These are phyloP conservation scores for Calycopis cecrops DNA, from an alignment of 1,140 invertebrate genomes.

Conservation along the genomic window DNA sequence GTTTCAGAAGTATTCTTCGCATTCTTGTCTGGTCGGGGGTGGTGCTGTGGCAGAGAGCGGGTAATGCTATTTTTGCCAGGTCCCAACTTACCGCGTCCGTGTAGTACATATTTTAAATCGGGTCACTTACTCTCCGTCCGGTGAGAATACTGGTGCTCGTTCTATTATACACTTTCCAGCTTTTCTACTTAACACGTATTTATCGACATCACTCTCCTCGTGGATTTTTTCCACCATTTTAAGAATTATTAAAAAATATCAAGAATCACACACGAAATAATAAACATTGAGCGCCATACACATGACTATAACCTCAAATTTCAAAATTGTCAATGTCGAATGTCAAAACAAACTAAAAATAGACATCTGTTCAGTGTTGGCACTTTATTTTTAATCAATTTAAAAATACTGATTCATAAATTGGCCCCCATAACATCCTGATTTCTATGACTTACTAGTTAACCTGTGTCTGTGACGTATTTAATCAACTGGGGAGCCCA, in stretches of 20 bases:
- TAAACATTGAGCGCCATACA: conserved; percentile 12
- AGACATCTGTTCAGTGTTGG: background rate
- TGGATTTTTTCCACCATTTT: conserved; percentile 51
- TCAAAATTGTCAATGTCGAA: background rate
- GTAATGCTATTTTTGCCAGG: no score
- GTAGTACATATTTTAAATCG: no score
- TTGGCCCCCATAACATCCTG: no score
- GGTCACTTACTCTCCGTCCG: conserved; percentile 63
- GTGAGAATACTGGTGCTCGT: conserved; percentile 61
- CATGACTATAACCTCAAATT: conserved; percentile 2
- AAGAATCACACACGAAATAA: conserved; percentile 3
- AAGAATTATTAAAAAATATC: conserved; percentile 14
- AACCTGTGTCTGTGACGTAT: no score
- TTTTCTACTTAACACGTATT: conserved; percentile 59
- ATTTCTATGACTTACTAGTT: no score
- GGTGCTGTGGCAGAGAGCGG: no score
- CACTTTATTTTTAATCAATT: background rate
- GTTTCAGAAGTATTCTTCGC: no score
- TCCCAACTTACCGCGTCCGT: no score
- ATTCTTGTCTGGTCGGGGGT: no score
- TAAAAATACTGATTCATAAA: no score
- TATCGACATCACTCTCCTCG: conserved; percentile 28
- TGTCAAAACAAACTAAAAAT: background rate
- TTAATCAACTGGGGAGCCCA: no score
- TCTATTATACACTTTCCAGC: conserved; percentile 69